Conservation (phyloP, 2,797 vertebrate species). For the Morus bassanus region DNA sequence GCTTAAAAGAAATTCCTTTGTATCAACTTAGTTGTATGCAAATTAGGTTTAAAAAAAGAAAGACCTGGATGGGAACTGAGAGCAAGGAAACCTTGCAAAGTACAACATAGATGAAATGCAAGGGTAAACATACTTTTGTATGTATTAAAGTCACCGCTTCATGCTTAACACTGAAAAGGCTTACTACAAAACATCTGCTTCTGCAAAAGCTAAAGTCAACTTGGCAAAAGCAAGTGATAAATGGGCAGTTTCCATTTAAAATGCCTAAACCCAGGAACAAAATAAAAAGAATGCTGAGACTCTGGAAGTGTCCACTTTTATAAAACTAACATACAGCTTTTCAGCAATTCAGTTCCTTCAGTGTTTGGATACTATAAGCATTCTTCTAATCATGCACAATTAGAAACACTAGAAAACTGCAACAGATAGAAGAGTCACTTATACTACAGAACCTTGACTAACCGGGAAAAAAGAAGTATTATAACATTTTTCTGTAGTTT, state of each 20-base stretch:
- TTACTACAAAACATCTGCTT: constrained; percentile 58
- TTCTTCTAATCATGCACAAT: constrained; percentile 10
- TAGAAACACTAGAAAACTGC: constrained; percentile 41
- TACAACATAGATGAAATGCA: not conserved
- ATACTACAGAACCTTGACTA: not conserved
- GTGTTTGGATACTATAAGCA: not conserved
- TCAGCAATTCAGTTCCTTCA: not conserved
- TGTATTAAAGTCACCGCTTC: not conserved
- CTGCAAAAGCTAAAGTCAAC: constrained; percentile 39
- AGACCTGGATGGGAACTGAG: not conserved
- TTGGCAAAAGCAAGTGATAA: constrained; percentile 25
- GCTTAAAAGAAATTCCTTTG: constrained; percentile 43
- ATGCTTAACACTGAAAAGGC: not conserved
- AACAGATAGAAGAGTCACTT: not conserved
- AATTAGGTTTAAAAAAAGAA: constrained; percentile 44
- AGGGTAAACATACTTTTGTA: constrained; percentile 42
- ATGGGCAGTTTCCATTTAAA: constrained; percentile 40
- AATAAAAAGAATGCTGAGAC: not conserved
- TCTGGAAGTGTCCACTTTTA: not conserved
- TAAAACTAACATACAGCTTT: constrained; percentile 11
- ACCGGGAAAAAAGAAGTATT: not conserved
- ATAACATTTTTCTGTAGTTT: constrained; percentile 42
- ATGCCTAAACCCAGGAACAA: constrained; percentile 28
- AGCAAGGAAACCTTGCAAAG: constrained; percentile 2
- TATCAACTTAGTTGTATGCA: constrained; percentile 57